phyloP scores from a whole-genome alignment of 2,888 invertebrate species.

The Biston stratarius region DNA sequence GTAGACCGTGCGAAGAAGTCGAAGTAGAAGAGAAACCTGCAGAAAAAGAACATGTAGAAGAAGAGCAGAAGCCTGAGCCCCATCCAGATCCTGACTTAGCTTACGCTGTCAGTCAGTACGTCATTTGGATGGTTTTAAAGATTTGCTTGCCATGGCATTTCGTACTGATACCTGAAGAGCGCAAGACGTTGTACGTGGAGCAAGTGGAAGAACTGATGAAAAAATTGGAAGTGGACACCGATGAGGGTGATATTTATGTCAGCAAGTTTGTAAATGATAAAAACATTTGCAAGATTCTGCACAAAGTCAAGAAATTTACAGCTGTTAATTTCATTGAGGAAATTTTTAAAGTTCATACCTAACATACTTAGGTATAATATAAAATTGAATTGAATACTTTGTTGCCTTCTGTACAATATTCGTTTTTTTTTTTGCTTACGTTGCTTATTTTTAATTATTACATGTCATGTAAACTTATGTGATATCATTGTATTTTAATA shows the following conservation, averaged over 20 bases:
- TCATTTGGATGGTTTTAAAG: constrained; percentile 74
- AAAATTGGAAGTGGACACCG: constrained; percentile 67
- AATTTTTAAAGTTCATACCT: constrained; percentile 51
- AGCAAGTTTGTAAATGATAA: constrained; percentile 70
- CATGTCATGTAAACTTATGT: background rate
- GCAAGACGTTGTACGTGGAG: constrained; percentile 61
- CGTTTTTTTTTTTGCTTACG: background rate
- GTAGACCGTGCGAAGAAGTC: constrained; percentile 69
- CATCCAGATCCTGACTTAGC: constrained; percentile 62
- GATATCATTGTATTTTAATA: background rate
- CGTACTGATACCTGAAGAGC: constrained; percentile 63
- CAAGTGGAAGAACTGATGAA: constrained; percentile 62
- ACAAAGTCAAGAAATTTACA: constrained; percentile 74
- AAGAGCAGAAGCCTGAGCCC: constrained; percentile 61
- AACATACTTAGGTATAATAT: background rate
- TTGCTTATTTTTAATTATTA: background rate
- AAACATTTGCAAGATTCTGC: constrained; percentile 67
- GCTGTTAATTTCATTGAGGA: constrained; percentile 65
- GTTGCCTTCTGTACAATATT: background rate
- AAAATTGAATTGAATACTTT: background rate
- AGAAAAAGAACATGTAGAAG: constrained; percentile 60
- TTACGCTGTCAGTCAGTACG: constrained; percentile 70
- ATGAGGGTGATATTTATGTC: constrained; percentile 73
- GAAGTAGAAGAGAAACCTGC: constrained; percentile 57
- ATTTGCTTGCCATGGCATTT: constrained; percentile 80